A percentile compares a stretch with the other conserved stretches of the same genome.
Evolutionary conservation across 2,888 invertebrate genomes (phyloP).

Genomic region (Herminia tarsipennalis): DNA sequence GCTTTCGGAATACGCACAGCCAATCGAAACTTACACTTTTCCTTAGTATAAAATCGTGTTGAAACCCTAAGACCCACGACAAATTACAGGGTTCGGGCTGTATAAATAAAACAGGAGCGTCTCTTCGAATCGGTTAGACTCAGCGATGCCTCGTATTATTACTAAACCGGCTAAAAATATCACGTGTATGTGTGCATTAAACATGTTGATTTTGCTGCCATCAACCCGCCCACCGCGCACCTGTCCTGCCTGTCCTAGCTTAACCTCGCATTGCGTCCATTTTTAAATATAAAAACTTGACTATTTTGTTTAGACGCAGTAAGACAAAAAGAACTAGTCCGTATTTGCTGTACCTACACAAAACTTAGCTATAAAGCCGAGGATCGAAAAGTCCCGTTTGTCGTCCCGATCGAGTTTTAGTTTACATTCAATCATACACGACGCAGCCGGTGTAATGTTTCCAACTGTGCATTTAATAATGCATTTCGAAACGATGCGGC

Average conservation of each 20-base stretch:
- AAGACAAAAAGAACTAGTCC: not conserved
- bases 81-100: constrained; percentile 30
- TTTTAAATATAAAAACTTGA: constrained; percentile 24
- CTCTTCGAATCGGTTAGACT: constrained; percentile 54
- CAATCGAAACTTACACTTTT: constrained; percentile 61
- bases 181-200: constrained; percentile 59
- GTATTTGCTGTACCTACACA: constrained; percentile 6
- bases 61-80: constrained; percentile 33
- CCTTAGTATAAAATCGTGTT: constrained; percentile 49
- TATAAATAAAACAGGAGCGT: constrained; percentile 58
- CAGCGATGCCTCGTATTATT: constrained; percentile 56
- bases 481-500: constrained; percentile 84
- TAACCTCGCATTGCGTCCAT: constrained; percentile 49
- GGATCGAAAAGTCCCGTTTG: constrained; percentile 47
- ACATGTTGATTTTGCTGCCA: constrained; percentile 59
- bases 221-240: constrained; percentile 61
- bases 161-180: constrained; percentile 70
- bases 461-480: constrained; percentile 80
- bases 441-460: constrained; percentile 62
- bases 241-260: constrained; percentile 64
- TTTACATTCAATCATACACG: constrained; percentile 67
- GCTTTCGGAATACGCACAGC: constrained; percentile 67
- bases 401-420: constrained; percentile 51
- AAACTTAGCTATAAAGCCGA: constrained; percentile 41
- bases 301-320: constrained; percentile 5